Percentiles rank a stretch among this genome's conserved stretches.
These are phyloP conservation scores for Noctua pronuba DNA, from an alignment of 2,888 invertebrate species.

Conservation along the genomic window DNA sequence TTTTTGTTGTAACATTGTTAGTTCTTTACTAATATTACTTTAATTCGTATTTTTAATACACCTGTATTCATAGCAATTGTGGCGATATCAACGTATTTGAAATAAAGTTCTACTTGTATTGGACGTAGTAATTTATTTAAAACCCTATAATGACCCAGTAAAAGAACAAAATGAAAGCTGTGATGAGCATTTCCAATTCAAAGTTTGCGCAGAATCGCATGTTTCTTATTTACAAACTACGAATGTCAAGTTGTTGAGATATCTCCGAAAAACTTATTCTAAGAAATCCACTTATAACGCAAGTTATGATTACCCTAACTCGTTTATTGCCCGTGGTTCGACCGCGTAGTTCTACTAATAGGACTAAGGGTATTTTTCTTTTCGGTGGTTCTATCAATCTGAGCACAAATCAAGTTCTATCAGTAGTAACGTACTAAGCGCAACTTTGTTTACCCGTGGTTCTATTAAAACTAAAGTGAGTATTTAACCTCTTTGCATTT, in stretches of 20 bases:
- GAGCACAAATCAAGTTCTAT: no score
- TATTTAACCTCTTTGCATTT: no score
- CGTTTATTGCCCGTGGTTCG: no score
- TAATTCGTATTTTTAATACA: slow-evolving; percentile 65
- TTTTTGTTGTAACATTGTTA: slow-evolving; percentile 63
- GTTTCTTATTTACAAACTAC: background rate
- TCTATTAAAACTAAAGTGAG: no score
- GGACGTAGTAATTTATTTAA: slow-evolving; percentile 39
- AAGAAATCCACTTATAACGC: background rate
- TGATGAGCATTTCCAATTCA: background rate
- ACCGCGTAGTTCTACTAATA: no score
- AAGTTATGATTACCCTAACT: background rate
- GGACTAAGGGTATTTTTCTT: no score
- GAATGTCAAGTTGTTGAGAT: background rate
- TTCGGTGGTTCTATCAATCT: no score
- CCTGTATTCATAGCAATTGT: slow-evolving; percentile 68
- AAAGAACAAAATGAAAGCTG: background rate
- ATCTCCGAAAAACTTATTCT: background rate
- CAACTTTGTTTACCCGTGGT: no score
- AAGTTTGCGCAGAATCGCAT: background rate
- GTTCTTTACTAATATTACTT: slow-evolving; percentile 66
- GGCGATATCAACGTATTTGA: slow-evolving; percentile 69
- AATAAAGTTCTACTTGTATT: slow-evolving; percentile 69
- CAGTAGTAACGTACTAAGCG: no score
- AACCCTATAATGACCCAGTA: background rate